Base-by-base conservation (phyloP, 1,140 invertebrate species). In the Meloidogyne hapla region DNA sequence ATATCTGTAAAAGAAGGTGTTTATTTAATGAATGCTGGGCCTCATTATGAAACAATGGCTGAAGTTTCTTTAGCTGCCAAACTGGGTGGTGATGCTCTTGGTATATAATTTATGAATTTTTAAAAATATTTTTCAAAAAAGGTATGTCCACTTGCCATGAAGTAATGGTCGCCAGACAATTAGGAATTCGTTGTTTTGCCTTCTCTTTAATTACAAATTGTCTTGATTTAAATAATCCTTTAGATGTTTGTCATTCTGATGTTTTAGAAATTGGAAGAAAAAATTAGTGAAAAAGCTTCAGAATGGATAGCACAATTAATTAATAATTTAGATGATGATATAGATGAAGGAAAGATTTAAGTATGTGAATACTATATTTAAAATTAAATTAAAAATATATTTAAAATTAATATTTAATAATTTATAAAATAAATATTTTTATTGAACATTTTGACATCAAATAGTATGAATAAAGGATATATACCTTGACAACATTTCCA, bases 1-100 rank as follows among this genome's bases (percentile, higher is more conserved):
- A 85, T 88, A 67, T 73, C 74, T 8, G n/a, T 89, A 5, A 80
- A 82, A 10, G 88, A 90, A 79, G 90, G 90, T 9, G 88, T 90
- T 8, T 90, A 90, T 80, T 83, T 84, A 26, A 89, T 89, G 85
- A 82, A 87, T 61, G 86, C 84, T 33, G 90, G 90, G 4, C 89
- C 90, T 9, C 87, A 87, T 48, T 90, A 89, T 81, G 90, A 90
- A 78, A 89, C 88, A 5, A 85, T 89, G n/a, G 84, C 89, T n/a
- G 89, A 90, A 80, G 86, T 87, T 69, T 73, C 80, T 62, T 81
- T 88, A 6, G 81, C 89, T 23, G 83, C 81, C 8, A 77, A 80
- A 18, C 76, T 88, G 28, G 89, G 89, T 38, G 88, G 85, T 12
- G 86, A 87, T 80, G 87, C 87, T 15, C 74, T 88, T 12, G 86